Evolutionary conservation across 2,888 invertebrate genomes (phyloP), one percentile per base, ranked within the genome.

Genomic region (Caenorhabditis afra): DNA sequence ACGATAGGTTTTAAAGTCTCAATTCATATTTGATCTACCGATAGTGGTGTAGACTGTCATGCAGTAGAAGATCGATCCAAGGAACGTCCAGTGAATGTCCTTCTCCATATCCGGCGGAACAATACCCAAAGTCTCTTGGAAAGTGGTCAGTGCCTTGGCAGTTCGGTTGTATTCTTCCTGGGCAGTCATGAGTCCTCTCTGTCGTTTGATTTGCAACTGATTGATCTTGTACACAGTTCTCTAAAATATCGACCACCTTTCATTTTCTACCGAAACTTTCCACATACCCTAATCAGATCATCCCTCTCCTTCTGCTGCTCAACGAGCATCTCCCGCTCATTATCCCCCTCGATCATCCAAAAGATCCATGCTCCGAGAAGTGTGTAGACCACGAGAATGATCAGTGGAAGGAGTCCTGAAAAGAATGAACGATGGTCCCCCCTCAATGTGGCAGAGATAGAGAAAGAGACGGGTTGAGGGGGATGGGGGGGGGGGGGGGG

Each of bases 21-120:
- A n/a, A 4, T 44, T 44, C 44, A 3, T 12, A 11, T 5, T 1
- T 45, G n/a, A 47, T 62, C 45, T 14, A 79, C 96, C 96, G 65
- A 89, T 90, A 2, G 89, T 89, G 1, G 89, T 89, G 81, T 89
- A 89, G 22, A 89, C 87, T 10, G 89, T 89, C 79, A 87, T 85
- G 29, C 87, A 85, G 67, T 86, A 89, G 81, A 90, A 89, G 55
- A 88, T 76, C 1, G 88, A 79, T 10, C 88, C 88, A 57, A 81
- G 79, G 53, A 87, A 82, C 3, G 84, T 82, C 88, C 88, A 88
- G 62, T 86, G 79, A 44, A 68, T 57, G 53, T 85, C 79, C 35
- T 79, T 83, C 20, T 83, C 79, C 14, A 81, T 64, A 68, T 86
- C 85, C 12, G 81, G 79, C 71, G 80, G 66, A 1, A 75, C 65